Evolutionary conservation across 2,797 vertebrate species (phyloP), one percentile per base, ranked within the genome.

Genomic region (Pangasius sanitwongsei): DNA sequence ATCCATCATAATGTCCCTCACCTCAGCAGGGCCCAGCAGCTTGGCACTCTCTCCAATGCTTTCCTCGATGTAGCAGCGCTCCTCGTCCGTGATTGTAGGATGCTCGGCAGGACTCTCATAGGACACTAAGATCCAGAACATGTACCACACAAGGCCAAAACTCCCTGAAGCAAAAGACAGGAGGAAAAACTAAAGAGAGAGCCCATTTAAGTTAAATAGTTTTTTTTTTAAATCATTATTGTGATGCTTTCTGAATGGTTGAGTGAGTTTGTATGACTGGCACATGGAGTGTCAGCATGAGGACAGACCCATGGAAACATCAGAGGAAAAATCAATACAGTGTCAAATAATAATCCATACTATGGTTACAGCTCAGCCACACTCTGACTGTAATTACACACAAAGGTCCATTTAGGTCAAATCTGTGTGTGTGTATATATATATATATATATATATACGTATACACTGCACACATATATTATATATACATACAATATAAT

Each of bases 61-160:
- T 93, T 99, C 98, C 94, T 99, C 98, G 91, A 99, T 99, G 94
- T 98, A 99, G 94, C 96, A 97, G 91, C 98, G 97, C 90, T 99
- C 98, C 95, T 99, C 98, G 13, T 98, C 97, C 25, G 97, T 96
- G 93, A 99, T 99, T 6, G 98, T 97, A 13, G 98, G 98, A 88
- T 99, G 98, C 81, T 95, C 97, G 89, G 98, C 98, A 9, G 98
- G 98, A 92, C 98, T 99, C 94, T 99, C 98, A 5, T 99, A 99
- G 28, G 98, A 99, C 93, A 99, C 98, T 86, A 99, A 92, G 94
- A 99, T 95, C 98, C 98, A 99, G 96, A 99, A 99, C 94, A 98
- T 96, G 89, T 99, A 99, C 98, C 98, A 99, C 80, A 99, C 92
- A 86, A 99, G 96, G 87, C 98, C 98, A 90, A 99, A 97, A 88